Evolutionary conservation across 1,140 invertebrate genomes (phyloP).

Genomic region (Plutomurus gul): DNA sequence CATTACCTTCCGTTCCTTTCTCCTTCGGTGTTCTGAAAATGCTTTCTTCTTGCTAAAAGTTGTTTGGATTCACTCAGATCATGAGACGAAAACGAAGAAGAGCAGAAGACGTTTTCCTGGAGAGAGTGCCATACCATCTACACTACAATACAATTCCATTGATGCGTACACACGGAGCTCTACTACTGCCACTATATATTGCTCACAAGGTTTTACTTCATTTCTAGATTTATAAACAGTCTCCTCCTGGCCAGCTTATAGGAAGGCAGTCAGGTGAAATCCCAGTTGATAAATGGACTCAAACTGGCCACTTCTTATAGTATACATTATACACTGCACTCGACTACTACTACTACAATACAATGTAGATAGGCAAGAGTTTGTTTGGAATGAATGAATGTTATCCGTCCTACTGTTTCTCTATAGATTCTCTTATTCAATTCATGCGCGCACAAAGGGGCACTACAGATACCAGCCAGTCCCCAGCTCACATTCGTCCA

Average conservation of each 20-base stretch:
- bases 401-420: too few relatives aligned
- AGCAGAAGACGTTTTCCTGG: neutral
- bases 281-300: conserved; percentile 32
- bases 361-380: too few relatives aligned
- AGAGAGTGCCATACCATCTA: too few relatives aligned
- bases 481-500: too few relatives aligned
- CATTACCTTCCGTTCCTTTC: neutral
- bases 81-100: neutral
- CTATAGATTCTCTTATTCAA: neutral
- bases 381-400: too few relatives aligned
- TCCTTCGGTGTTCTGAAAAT: neutral
- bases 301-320: conserved; percentile 1
- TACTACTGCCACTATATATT: too few relatives aligned
- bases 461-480: too few relatives aligned
- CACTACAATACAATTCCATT: neutral
- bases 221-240: conserved; percentile 35
- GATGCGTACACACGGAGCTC: neutral
- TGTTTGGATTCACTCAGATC: conserved; percentile 7
- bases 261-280: conserved; percentile 29
- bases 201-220: conserved; percentile 22
- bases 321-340: neutral
- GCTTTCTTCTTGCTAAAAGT: conserved; percentile 4
- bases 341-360: neutral
- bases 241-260: neutral
- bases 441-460: too few relatives aligned